These are phyloP conservation scores for Cariama cristata DNA, from an alignment of 2,113 vertebrate species.

Conservation along the genomic window DNA sequence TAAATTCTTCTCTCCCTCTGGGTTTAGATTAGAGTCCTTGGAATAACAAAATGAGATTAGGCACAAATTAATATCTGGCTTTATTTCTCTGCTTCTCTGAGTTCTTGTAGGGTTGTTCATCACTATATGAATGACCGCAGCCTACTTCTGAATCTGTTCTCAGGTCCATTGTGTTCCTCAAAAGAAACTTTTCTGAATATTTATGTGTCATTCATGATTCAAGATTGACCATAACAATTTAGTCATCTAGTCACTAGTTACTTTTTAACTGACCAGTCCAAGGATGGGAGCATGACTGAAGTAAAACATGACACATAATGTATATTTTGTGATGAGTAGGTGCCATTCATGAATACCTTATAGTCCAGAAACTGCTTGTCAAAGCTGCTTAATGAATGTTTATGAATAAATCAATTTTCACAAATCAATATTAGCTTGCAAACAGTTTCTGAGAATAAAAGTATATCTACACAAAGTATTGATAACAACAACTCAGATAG, in stretches of 20 bases:
- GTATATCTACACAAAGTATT: background rate
- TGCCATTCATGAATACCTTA: background rate
- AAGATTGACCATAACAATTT: background rate
- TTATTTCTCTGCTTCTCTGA: background rate
- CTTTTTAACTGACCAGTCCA: background rate
- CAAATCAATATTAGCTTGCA: background rate
- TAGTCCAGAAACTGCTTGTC: background rate
- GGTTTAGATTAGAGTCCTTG: background rate
- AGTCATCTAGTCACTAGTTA: background rate
- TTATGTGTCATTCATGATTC: background rate
- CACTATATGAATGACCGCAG: background rate
- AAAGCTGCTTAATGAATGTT: background rate
- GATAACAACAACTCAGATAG: background rate
- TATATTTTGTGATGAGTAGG: background rate
- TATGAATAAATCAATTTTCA: background rate
- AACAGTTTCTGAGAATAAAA: background rate
- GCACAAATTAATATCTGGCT: background rate
- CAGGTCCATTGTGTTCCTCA: background rate
- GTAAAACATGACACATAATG: background rate
- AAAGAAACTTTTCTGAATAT: background rate
- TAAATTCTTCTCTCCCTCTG: background rate
- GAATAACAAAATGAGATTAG: conserved; percentile 16
- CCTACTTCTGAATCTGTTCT: background rate
- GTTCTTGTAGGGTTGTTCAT: background rate
- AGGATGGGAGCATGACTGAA: background rate